phyloP scores from a whole-genome alignment of 2,888 invertebrate species.

The Hirtodrosophila alboralis region DNA sequence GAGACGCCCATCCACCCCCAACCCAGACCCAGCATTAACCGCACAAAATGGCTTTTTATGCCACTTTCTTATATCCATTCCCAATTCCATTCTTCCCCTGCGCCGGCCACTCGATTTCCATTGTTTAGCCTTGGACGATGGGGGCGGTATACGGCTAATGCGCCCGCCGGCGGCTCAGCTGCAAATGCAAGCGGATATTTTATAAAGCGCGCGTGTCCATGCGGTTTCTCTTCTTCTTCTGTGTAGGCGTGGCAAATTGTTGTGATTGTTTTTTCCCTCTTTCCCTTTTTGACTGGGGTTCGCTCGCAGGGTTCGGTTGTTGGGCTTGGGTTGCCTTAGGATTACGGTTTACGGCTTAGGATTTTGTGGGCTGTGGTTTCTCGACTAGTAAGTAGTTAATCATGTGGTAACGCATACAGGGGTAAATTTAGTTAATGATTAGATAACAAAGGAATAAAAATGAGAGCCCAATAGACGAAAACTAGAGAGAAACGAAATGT shows the following conservation, averaged over 20 bases:
- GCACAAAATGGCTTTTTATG: constrained; percentile 76
- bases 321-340: constrained; percentile 26
- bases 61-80: constrained; percentile 37
- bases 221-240: constrained; percentile 49
- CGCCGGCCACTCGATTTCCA: constrained; percentile 32
- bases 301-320: constrained; percentile 17
- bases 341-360: constrained; percentile 23
- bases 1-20: constrained; percentile 6
- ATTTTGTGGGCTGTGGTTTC: constrained; percentile 23
- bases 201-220: constrained; percentile 68
- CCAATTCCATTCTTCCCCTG: constrained; percentile 17
- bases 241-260: constrained; percentile 75
- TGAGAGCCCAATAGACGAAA: neutral
- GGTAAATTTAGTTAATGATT: constrained; percentile 33
- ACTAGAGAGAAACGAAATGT: no score
- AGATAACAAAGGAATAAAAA: neutral
- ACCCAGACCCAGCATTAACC: constrained; percentile 44
- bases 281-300: neutral
- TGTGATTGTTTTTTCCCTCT: constrained; percentile 64
- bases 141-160: constrained; percentile 49
- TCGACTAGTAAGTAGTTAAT: constrained; percentile 43
- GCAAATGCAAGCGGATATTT: constrained; percentile 57
- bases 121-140: constrained; percentile 32
- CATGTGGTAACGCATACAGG: constrained; percentile 40
- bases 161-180: constrained; percentile 52